A percentile compares a stretch with the other conserved stretches of the same genome.
Evolutionary conservation across 2,113 vertebrate species (phyloP).

Genomic region (Gopherus evgoodei): DNA sequence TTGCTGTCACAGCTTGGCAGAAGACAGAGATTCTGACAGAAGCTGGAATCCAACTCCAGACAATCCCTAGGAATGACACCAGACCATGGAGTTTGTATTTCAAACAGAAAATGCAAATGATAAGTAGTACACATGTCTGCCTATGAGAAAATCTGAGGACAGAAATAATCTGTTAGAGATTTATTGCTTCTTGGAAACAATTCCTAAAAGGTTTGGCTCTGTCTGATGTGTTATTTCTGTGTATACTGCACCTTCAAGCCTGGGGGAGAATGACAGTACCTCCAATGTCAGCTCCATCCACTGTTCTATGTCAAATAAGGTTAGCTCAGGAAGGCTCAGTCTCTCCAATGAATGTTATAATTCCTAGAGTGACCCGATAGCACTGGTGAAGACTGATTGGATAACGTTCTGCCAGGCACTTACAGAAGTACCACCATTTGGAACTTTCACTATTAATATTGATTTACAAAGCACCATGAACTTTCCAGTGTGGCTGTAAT

Average conservation of each 20-base stretch:
- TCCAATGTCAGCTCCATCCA: not conserved
- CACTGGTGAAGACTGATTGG: not conserved
- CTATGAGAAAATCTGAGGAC: not conserved
- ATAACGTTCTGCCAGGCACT: fast-evolving
- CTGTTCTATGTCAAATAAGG: not conserved
- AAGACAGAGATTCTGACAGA: not conserved
- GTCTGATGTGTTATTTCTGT: not conserved
- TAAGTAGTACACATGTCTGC: not conserved
- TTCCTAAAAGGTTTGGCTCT: not conserved
- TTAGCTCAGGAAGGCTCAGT: not conserved
- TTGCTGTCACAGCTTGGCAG: too few species aligned
- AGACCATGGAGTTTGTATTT: not conserved
- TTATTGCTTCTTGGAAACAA: not conserved
- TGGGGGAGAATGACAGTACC: not conserved
- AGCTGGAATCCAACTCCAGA: not conserved
- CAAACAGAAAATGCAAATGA: not conserved
- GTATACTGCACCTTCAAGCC: not conserved
- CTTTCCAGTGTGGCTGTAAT: not conserved
- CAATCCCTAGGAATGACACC: not conserved
- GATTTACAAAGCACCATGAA: not conserved
- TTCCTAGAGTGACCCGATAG: not conserved
- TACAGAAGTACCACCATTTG: not conserved
- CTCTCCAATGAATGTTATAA: not conserved
- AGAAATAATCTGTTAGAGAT: not conserved
- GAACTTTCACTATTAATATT: not conserved